Evolutionary conservation across 2,888 invertebrate genomes (phyloP).

Genomic region (Keiferia lycopersicella): DNA sequence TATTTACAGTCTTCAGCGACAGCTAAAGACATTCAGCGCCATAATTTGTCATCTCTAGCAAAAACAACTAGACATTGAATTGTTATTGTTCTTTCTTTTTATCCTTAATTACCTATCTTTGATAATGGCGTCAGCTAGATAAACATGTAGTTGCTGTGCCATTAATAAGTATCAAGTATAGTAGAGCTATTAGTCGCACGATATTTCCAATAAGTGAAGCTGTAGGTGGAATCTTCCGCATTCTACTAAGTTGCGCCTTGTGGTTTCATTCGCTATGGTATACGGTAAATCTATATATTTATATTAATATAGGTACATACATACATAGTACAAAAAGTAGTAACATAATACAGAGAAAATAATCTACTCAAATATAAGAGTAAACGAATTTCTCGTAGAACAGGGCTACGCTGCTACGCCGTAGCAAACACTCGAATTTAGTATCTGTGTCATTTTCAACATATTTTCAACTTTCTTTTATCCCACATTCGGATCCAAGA

Average conservation of each 20-base stretch:
- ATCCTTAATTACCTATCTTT: neutral
- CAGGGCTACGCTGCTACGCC: neutral
- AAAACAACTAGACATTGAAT: neutral
- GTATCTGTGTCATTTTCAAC: too few relatives aligned
- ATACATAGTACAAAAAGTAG: too few relatives aligned
- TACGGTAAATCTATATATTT: too few relatives aligned
- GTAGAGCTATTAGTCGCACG: conserved; percentile 18
- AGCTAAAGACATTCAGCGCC: neutral
- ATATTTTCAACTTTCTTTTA: too few relatives aligned
- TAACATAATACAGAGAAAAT: too few relatives aligned
- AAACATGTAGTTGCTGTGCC: neutral
- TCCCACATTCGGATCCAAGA: too few relatives aligned
- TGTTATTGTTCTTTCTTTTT: conserved; percentile 11
- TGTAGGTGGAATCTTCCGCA: conserved; percentile 5
- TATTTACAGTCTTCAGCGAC: neutral
- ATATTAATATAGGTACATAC: too few relatives aligned
- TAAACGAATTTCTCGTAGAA: conserved; percentile 2
- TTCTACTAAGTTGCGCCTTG: neutral
- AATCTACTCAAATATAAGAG: too few relatives aligned
- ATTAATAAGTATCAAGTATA: conserved; percentile 4
- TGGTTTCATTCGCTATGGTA: too few relatives aligned
- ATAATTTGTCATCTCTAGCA: conserved; percentile 8
- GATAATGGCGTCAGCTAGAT: neutral
- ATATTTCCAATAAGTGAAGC: conserved; percentile 20
- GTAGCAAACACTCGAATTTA: neutral